These are phyloP conservation scores for Helostoma temminkii DNA, from an alignment of 2,797 vertebrate genomes.

Conservation along the genomic window DNA sequence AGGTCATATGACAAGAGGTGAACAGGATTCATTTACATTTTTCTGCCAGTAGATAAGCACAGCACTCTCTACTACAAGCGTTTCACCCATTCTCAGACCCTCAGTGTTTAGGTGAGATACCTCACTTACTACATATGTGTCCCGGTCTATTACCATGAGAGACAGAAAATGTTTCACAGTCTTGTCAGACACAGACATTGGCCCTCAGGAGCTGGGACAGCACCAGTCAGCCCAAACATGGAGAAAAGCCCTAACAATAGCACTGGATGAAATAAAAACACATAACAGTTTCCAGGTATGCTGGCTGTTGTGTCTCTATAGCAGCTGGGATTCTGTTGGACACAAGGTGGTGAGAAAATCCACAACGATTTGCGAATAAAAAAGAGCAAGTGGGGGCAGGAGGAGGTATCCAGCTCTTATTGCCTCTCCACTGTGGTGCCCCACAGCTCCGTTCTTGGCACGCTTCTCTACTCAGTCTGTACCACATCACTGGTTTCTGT, in stretches of 20 bases:
- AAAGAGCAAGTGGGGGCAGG: too few species aligned
- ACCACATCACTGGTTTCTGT: too few species aligned
- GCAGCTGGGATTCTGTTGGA: conserved; percentile 15
- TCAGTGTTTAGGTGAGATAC: conserved; percentile 45
- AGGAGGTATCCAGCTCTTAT: too few species aligned
- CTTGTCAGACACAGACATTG: conserved; percentile 67
- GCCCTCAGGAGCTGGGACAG: conserved; percentile 55
- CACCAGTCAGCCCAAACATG: conserved; percentile 80
- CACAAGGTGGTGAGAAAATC: conserved; percentile 2
- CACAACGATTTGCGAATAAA: conserved; percentile 5
- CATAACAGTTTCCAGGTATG: conserved; percentile 66
- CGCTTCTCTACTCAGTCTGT: too few species aligned
- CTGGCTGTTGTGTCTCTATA: conserved; percentile 18
- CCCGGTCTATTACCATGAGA: conserved; percentile 71
- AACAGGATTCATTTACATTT: background rate
- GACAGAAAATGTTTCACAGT: conserved; percentile 60
- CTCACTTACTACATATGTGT: conserved; percentile 61
- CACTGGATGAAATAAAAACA: conserved; percentile 62
- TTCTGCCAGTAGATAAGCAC: conserved; percentile 28
- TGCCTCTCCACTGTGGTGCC: too few species aligned
- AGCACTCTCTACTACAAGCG: conserved; percentile 10
- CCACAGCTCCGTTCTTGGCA: too few species aligned
- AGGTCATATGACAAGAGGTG: background rate
- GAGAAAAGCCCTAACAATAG: conserved; percentile 69
- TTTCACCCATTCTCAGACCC: conserved; percentile 31